A percentile compares a stretch with the other conserved stretches of the same genome.
Evolutionary conservation across 2,888 invertebrate species (phyloP).

Genomic region (Sinodicranocentrus sp.): DNA sequence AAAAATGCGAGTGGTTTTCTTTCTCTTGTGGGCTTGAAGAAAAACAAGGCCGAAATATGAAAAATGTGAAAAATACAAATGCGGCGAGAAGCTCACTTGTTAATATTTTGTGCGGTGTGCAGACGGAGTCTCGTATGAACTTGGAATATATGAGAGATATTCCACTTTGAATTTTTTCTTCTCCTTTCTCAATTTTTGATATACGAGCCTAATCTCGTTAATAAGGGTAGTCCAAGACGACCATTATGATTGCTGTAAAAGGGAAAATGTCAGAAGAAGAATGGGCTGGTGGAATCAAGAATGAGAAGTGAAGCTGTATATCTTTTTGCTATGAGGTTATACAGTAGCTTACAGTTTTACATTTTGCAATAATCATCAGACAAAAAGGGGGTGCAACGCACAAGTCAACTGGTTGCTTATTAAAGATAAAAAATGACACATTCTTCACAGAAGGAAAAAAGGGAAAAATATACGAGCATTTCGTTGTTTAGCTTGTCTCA

Average conservation of each 20-base stretch:
- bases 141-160: too few species aligned
- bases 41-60: constrained; percentile 31
- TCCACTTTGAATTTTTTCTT: too few species aligned
- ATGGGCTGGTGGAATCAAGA: constrained; percentile 43
- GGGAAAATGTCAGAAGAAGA: constrained; percentile 66
- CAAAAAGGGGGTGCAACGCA: constrained; percentile 68
- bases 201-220: constrained; percentile 69
- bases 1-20: too few species aligned
- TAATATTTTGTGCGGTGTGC: too few species aligned
- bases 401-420: constrained; percentile 66
- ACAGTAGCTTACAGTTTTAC: constrained; percentile 50
- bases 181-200: constrained; percentile 61
- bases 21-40: too few species aligned
- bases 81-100: too few species aligned
- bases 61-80: constrained; percentile 15
- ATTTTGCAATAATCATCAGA: constrained; percentile 63
- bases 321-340: neutral
- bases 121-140: too few species aligned
- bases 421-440: constrained; percentile 70
- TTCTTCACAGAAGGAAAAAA: constrained; percentile 57
- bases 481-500: too few species aligned
- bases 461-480: constrained; percentile 7
- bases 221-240: constrained; percentile 67
- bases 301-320: neutral
- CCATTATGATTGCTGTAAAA: constrained; percentile 69